These are phyloP conservation scores for Crotalus tigris DNA, from an alignment of 2,113 vertebrate species.

Conservation along the genomic window DNA sequence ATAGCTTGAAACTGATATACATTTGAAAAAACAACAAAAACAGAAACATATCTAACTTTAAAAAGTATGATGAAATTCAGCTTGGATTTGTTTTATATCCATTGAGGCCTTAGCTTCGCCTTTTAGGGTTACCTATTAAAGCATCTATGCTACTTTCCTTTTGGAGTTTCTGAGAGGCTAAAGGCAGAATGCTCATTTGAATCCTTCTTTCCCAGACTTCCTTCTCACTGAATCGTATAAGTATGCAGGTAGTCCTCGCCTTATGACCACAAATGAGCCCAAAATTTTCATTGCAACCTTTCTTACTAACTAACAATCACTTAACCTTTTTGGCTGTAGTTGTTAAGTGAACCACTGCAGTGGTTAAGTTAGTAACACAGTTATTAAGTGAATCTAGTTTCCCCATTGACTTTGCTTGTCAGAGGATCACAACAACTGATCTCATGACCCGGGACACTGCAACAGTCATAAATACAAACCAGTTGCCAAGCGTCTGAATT, in stretches of 20 bases:
- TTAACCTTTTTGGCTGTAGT: background rate
- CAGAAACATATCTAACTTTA: background rate
- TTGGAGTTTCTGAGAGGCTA: background rate
- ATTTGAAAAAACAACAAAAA: background rate
- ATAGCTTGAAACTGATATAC: background rate
- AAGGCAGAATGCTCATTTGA: background rate
- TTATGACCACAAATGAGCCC: background rate
- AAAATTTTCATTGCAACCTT: background rate
- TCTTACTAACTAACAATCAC: background rate
- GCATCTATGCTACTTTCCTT: background rate
- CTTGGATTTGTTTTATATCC: background rate
- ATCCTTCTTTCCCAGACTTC: background rate
- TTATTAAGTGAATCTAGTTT: too few species aligned
- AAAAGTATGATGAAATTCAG: background rate
- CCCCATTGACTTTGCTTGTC: too few species aligned
- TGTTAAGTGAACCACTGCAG: too few species aligned
- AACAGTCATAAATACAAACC: too few species aligned
- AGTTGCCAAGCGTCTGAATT: too few species aligned
- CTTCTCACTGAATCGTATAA: background rate
- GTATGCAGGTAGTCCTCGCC: background rate
- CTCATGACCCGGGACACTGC: too few species aligned
- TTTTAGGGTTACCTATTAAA: background rate
- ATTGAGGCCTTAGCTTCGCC: background rate
- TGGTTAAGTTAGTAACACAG: too few species aligned
- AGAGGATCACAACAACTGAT: too few species aligned